Percentiles rank a stretch among this genome's conserved stretches.
These are phyloP conservation scores for Perca flavescens DNA, from an alignment of 2,113 vertebrate species.

Conservation along the genomic window DNA sequence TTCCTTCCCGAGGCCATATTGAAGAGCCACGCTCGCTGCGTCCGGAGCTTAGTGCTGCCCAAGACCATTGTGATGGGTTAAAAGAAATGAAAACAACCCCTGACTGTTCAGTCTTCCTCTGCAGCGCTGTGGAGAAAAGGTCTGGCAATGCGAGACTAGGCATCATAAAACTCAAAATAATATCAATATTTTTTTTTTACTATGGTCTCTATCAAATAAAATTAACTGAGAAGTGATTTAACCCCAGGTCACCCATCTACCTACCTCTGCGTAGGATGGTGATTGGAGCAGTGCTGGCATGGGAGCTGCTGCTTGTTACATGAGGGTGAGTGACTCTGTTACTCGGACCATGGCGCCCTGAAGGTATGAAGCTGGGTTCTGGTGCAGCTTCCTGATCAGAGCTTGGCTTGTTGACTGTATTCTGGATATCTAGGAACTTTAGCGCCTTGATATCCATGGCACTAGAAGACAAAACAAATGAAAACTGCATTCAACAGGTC, in stretches of 20 bases:
- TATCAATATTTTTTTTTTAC: background rate
- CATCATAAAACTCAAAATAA: background rate
- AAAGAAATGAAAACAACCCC: too few species aligned
- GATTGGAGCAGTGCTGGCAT: conserved; percentile 81
- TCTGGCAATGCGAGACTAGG: too few species aligned
- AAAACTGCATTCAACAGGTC: background rate
- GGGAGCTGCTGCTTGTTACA: conserved; percentile 41
- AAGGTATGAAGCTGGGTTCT: conserved; percentile 66
- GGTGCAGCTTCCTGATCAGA: conserved; percentile 52
- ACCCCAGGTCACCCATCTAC: background rate
- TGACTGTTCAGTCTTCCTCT: too few species aligned
- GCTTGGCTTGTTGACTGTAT: conserved; percentile 57
- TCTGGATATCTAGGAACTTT: conserved; percentile 86
- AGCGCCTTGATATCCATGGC: conserved; percentile 91
- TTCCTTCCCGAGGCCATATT: too few species aligned
- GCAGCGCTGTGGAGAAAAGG: too few species aligned
- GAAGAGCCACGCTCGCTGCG: too few species aligned
- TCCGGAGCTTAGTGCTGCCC: too few species aligned
- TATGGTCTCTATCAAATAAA: background rate
- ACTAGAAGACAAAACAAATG: conserved; percentile 68
- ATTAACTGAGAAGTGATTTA: background rate
- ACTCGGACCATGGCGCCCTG: conserved; percentile 63
- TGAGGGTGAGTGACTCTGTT: conserved; percentile 27
- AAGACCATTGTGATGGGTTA: too few species aligned
- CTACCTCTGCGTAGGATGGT: conserved; percentile 86